Evolutionary conservation across 2,797 vertebrate genomes (phyloP).

Genomic region (Chelonia mydas): DNA sequence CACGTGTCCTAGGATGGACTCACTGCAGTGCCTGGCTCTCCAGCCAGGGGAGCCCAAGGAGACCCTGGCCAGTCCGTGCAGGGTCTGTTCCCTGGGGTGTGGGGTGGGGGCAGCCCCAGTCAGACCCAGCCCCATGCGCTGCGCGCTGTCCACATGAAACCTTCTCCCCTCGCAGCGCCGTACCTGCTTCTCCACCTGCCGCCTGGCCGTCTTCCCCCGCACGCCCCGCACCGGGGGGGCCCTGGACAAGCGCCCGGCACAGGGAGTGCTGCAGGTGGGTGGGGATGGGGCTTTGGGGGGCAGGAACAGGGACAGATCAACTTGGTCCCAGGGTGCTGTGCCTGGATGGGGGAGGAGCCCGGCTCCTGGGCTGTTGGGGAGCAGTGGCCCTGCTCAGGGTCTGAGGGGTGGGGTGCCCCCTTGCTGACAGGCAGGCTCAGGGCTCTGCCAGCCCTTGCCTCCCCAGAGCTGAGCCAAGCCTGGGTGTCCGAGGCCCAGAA

Average conservation of each 20-base stretch:
- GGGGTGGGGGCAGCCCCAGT: not conserved
- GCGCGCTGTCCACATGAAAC: not conserved
- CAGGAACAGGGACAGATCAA: not conserved
- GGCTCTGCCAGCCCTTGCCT: not conserved
- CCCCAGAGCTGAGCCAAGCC: not conserved
- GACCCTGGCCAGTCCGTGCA: too few relatives aligned
- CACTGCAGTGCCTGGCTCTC: too few relatives aligned
- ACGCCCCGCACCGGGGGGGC: not conserved
- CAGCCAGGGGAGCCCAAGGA: too few relatives aligned
- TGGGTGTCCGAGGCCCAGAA: not conserved
- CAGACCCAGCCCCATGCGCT: too few relatives aligned
- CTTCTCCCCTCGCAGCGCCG: not conserved
- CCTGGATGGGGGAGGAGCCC: not conserved
- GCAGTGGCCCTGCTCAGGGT: not conserved
- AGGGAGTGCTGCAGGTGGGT: not conserved
- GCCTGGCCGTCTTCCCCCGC: not conserved
- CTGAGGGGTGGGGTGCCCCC: not conserved
- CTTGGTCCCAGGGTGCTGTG: too few relatives aligned
- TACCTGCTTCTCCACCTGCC: slow-evolving; percentile 25
- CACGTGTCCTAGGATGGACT: too few relatives aligned
- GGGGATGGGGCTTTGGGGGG: not conserved
- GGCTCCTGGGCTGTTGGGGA: too few relatives aligned
- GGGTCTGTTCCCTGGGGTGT: not conserved
- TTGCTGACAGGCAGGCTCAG: not conserved
- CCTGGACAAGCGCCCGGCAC: not conserved